A percentile compares a stretch with the other conserved stretches of the same genome.
Evolutionary conservation across 1,140 invertebrate species (phyloP).

Genomic region (Orchesella cincta): DNA sequence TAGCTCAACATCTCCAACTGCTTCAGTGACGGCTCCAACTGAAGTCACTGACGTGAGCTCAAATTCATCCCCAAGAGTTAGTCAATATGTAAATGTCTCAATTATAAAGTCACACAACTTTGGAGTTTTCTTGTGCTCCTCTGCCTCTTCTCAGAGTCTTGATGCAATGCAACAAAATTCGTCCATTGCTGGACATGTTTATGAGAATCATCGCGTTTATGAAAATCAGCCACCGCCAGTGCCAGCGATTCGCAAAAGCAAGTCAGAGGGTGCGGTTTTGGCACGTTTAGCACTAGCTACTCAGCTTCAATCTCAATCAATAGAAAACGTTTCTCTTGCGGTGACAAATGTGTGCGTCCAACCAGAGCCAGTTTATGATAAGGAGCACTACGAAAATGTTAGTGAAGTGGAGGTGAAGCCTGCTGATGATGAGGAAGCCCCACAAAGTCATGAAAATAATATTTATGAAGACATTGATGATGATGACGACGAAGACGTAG

Average conservation of each 20-base stretch:
- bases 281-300: background rate
- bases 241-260: conserved; percentile 12
- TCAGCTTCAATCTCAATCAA: background rate
- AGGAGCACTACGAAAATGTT: conserved; percentile 44
- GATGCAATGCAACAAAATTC: background rate
- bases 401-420: conserved; percentile 31
- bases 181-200: conserved; percentile 29
- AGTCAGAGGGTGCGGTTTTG: conserved; percentile 13
- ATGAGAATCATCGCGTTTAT: conserved; percentile 43
- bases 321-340: background rate
- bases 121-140: background rate
- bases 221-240: conserved; percentile 37
- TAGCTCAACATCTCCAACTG: too few relatives aligned
- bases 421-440: background rate
- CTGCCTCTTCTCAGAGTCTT: background rate
- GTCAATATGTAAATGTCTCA: conserved; percentile 16
- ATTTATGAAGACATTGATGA: conserved; percentile 49
- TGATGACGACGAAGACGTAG: conserved; percentile 15
- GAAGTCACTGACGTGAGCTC: background rate
- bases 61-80: background rate
- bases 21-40: background rate
- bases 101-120: background rate
- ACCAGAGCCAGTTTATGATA: background rate
- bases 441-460: conserved; percentile 31
- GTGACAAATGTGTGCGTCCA: background rate